Evolutionary conservation across 2,888 invertebrate genomes (phyloP).

Genomic region (Caenorhabditis wallacei): DNA sequence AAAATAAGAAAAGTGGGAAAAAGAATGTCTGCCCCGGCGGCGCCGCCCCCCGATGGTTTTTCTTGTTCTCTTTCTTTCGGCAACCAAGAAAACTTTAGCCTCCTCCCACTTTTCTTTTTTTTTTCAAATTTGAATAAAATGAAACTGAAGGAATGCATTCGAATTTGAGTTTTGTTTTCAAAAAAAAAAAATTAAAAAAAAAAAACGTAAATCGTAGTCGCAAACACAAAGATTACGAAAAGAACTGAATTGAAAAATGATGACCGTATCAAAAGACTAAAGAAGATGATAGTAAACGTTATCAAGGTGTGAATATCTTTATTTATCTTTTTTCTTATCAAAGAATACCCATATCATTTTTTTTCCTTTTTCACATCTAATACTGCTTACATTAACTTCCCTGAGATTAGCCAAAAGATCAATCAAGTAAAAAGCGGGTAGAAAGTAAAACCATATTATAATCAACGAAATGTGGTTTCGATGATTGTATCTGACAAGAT

Average conservation of each 20-base stretch:
- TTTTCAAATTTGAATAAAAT: neutral
- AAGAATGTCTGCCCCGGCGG: constrained; percentile 22
- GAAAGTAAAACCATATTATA: constrained; percentile 21
- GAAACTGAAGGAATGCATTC: neutral
- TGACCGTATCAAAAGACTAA: constrained; percentile 24
- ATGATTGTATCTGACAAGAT: constrained; percentile 24
- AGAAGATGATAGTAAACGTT: neutral
- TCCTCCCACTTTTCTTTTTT: constrained; percentile 23
- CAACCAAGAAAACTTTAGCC: neutral
- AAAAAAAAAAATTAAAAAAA: too few species aligned
- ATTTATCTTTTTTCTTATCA: neutral
- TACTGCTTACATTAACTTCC: too few species aligned
- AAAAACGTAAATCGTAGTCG: too few species aligned
- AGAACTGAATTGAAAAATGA: too few species aligned
- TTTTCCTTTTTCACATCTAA: neutral
- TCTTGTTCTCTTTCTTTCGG: constrained; percentile 16
- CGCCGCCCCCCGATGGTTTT: constrained; percentile 4
- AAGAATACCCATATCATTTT: neutral
- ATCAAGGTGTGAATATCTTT: constrained; percentile 9
- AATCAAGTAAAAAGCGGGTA: too few species aligned
- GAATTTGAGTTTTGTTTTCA: neutral
- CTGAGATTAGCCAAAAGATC: too few species aligned
- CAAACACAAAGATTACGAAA: too few species aligned
- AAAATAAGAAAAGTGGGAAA: neutral
- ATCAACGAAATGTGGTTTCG: constrained; percentile 22